A percentile compares a stretch with the other conserved stretches of the same genome.
phyloP scores from a whole-genome alignment of 2,113 vertebrate genomes.

The Apodemus speciosus region DNA sequence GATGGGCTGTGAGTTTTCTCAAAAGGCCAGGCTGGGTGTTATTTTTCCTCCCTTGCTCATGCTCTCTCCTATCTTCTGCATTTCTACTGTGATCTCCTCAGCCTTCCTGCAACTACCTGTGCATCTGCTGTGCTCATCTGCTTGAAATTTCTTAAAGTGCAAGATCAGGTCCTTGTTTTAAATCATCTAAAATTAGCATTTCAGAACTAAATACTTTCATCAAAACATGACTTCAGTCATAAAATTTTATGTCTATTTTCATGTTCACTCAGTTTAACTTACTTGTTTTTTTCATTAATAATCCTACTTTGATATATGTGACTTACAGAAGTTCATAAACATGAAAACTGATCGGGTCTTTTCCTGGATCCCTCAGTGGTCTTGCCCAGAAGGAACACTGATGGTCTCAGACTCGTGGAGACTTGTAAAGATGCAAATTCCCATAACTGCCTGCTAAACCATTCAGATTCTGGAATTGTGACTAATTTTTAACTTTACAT shows the following conservation, averaged over 20 bases:
- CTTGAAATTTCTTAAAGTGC: conserved; percentile 24
- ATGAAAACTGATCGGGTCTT: conserved; percentile 36
- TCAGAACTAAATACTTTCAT: conserved; percentile 13
- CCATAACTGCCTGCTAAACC: conserved; percentile 10
- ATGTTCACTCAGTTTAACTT: conserved; percentile 56
- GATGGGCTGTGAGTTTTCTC: background rate
- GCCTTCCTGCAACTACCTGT: background rate
- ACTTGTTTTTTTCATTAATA: conserved; percentile 13
- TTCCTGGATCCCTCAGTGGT: background rate
- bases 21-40: background rate
- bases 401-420: background rate
- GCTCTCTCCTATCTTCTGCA: background rate
- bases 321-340: conserved; percentile 44
- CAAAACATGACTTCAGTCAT: conserved; percentile 13
- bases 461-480: background rate
- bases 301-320: background rate
- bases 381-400: background rate
- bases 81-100: no score
- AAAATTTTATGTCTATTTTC: conserved; percentile 28
- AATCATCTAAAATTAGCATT: conserved; percentile 44
- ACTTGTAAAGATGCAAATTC: background rate
- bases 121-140: background rate
- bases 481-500: conserved; percentile 22
- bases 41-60: background rate
- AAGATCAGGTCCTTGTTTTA: conserved; percentile 35